Base-by-base conservation (phyloP, 2,113 vertebrate genomes). In the Chlamydotis undulata region DNA sequence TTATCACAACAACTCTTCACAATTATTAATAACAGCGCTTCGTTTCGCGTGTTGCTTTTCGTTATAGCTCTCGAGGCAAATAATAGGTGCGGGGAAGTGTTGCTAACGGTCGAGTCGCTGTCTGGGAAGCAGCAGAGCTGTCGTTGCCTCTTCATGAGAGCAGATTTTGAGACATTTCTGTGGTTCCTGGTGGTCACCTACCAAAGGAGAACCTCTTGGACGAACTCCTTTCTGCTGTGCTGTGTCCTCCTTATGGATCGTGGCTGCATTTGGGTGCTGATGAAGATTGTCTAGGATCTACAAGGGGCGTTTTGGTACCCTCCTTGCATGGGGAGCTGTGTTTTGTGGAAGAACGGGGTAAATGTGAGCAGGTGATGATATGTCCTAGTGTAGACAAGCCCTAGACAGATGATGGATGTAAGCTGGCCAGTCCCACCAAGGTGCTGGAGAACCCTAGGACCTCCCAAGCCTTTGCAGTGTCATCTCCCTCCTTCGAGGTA, bases 11-110 rank as follows among this genome's bases (percentile, higher is more conserved):
- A 79, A 50, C 84, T 93, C 64, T 59, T 94, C 43, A 6, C 13
- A 12, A 31, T 84, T 77, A 89, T 91, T 91, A 93, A 89, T 90
- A 84, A 92, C 65, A 78, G 28, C 10, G 17, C 50, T 71, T 73
- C 28, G 80, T 86, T 91, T 83, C 16, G 0, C 69, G 47, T 43
- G 35, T 84, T 69, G 80, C 82, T 92, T 63, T 94, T 95, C 87
- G 63, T 94, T 65, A 89, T 3, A 28, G 68, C 83, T 91, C 93
- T 95, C 17, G 0, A 89, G 73, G 87, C 56, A 74, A 83, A 84
- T 83, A 67, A 71, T 4, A 45, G 64, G 89, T 74, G 83, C 47
- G 35, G 77, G 69, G 61, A 81, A 87, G 47, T 25, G 15, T 50
- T 67, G 35, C 24, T 82, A 25, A 45, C 10, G 81, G n/a, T 28